Conservation (phyloP, 2,888 invertebrate genomes). For the Ferrisia virgata region DNA sequence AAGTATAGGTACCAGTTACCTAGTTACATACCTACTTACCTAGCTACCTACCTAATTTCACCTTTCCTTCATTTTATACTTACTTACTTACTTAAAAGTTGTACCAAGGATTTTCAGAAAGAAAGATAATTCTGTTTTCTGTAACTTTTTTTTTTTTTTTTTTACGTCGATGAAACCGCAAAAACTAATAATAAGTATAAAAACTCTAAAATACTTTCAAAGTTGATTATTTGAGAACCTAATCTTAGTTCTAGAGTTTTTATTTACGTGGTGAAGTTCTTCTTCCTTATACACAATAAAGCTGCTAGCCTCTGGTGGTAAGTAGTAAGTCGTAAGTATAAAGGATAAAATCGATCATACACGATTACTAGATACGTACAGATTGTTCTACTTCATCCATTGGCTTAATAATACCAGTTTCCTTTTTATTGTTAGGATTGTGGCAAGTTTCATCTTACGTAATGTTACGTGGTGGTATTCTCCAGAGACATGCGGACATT, state of each 20-base stretch:
- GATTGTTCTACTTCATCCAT: background rate
- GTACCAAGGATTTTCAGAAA: background rate
- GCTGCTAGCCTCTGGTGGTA: no score
- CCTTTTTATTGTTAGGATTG: background rate
- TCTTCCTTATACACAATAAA: no score
- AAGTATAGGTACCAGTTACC: no score
- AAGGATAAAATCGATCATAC: background rate
- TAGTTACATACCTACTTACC: no score
- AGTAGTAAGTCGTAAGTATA: background rate
- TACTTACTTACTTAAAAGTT: background rate
- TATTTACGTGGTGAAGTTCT: background rate
- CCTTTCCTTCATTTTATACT: background rate
- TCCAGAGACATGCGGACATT: background rate
- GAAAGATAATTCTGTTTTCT: background rate
- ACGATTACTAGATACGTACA: background rate
- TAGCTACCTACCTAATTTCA: no score
- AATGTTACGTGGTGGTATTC: background rate
- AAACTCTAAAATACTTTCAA: background rate
- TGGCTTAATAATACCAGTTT: background rate
- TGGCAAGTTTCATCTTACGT: background rate
- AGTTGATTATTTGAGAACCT: background rate
- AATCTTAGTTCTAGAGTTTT: background rate
- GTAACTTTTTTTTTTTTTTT: no score
- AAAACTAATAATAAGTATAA: background rate
- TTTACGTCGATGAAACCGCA: background rate